Evolutionary conservation across 2,113 vertebrate species (phyloP), one percentile per base, ranked within the genome.

Genomic region (Bubo bubo): DNA sequence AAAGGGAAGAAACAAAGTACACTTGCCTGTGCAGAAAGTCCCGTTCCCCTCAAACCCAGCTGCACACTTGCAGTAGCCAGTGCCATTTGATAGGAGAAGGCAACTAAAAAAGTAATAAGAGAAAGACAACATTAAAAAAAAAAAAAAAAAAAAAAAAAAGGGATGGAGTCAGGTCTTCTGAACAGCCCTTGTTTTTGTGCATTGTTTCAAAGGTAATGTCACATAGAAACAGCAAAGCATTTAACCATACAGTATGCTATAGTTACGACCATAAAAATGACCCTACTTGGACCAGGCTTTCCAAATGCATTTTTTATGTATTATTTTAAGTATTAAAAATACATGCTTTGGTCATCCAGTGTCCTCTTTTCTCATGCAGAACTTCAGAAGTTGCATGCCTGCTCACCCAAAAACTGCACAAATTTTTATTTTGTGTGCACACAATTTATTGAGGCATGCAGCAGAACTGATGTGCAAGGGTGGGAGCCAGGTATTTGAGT

Each of bases 41-140:
- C 99, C 99, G 0, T 99, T 99, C 55, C 99, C 99, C 82, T 98
- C 58, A 79, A 99, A 99, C 6, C 99, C 99, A 22, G 98, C 98
- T 4, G 99, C 98, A 79, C 99, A 99, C 63, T 96, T 97, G 97
- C 99, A 99, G 8, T 86, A 97, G 22, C 96, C 94, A 24, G 96
- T 88, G 28, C 98, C 96, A 2, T 96, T 93, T 0, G 80, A 50
- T 21, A 87, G 47, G 53, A 97, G 88, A 63, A 98, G 88, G 88
- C 99, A 99, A 75, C 99, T 99, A 76, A 71, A 88, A 49, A 79
- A 68, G 4, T 35, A 81, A 81, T 88, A 88, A 28, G 32, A 87
- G 21, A 8, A 45, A 53, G 53, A n/a, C 1, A 10, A 39, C 5
- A n/a, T 75, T 79, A 6, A 35, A 39, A 56, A n/a, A 35, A 67